Conservation (phyloP, 2,888 invertebrate species). For the Mantis religiosa region DNA sequence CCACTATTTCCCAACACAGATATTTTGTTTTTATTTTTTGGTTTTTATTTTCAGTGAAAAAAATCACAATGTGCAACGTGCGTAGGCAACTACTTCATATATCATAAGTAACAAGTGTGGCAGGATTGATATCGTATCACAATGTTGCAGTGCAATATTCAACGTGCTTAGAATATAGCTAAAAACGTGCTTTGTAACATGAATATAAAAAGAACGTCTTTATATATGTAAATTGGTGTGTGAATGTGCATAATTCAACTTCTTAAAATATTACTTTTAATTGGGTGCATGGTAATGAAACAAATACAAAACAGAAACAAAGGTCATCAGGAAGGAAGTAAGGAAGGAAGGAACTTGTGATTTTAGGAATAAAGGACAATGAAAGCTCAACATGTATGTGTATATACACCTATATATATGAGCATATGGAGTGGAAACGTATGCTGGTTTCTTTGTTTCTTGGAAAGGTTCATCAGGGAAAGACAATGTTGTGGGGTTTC, state of each 20-base stretch:
- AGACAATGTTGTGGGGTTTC: neutral
- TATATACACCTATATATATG: neutral
- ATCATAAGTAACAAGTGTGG: constrained; percentile 29
- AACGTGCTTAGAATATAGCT: constrained; percentile 30
- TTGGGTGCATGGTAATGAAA: constrained; percentile 22
- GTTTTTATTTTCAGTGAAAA: constrained; percentile 25
- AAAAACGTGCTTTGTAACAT: constrained; percentile 28
- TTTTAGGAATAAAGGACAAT: constrained; percentile 14
- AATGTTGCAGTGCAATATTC: constrained; percentile 27
- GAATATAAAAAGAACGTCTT: constrained; percentile 28
- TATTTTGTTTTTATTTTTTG: constrained; percentile 17
- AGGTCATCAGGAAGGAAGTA: neutral
- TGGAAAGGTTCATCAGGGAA: neutral
- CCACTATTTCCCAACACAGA: constrained; percentile 23
- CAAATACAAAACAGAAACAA: neutral
- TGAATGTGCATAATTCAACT: constrained; percentile 20
- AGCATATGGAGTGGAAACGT: neutral
- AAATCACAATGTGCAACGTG: constrained; percentile 29
- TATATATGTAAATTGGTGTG: constrained; percentile 26
- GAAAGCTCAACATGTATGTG: constrained; percentile 16
- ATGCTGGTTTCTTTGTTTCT: neutral
- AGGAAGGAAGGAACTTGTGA: no score
- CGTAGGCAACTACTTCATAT: constrained; percentile 21
- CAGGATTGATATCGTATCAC: constrained; percentile 31
- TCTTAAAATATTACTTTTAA: constrained; percentile 12